phyloP scores from a whole-genome alignment of 2,113 vertebrate species.

The Oriolus oriolus region DNA sequence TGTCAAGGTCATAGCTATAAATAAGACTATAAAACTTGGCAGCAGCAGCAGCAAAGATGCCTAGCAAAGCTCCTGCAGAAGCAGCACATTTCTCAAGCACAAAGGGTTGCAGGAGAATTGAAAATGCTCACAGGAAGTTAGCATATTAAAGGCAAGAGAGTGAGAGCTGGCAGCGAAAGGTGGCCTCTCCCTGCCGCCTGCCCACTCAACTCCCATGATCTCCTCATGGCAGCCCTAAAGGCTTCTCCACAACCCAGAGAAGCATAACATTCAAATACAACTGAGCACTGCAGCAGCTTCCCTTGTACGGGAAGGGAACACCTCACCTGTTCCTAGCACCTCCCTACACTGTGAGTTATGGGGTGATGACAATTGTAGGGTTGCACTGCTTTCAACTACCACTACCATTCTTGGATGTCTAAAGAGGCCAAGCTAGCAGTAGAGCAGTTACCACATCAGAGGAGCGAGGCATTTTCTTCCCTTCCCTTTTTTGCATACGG shows the following conservation, averaged over 20 bases:
- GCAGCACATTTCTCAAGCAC: not conserved
- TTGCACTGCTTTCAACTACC: not conserved
- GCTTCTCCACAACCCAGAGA: not conserved
- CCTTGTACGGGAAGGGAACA: not conserved
- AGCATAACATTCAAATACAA: not conserved
- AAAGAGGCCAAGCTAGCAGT: not conserved
- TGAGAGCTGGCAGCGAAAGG: not conserved
- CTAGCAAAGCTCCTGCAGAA: not conserved
- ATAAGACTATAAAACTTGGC: constrained; percentile 15
- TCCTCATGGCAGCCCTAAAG: not conserved
- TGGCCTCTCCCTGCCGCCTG: not conserved
- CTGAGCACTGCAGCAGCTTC: not conserved
- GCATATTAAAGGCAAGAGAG: not conserved
- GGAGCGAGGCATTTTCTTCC: not conserved
- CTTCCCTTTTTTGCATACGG: not conserved
- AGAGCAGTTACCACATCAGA: not conserved
- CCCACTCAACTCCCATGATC: not conserved
- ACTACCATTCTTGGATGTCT: not conserved
- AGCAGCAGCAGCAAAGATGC: not conserved
- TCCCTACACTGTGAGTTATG: not conserved
- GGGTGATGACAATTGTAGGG: not conserved
- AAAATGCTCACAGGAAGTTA: not conserved
- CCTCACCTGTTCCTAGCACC: not conserved
- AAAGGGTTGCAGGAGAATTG: not conserved
- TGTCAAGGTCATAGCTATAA: constrained; percentile 20